Conservation (phyloP, 2,113 vertebrate genomes). For the Grammomys dolichurus region DNA sequence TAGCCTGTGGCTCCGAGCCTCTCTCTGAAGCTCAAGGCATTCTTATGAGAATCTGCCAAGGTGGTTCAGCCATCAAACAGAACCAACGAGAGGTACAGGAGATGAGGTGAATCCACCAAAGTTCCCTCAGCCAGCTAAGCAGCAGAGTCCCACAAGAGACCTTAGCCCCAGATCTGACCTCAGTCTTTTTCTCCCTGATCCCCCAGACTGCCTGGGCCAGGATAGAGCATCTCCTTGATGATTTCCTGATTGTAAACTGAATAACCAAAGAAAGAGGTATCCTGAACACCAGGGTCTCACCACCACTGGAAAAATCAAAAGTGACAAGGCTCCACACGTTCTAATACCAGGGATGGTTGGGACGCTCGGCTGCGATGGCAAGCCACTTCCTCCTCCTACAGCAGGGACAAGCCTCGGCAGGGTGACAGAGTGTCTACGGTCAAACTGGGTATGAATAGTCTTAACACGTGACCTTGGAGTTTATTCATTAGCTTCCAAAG, state of each 20-base stretch:
- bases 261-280: background rate
- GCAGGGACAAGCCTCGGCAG: background rate
- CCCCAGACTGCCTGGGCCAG: background rate
- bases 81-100: background rate
- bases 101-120: background rate
- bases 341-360: background rate
- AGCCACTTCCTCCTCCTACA: background rate
- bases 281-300: background rate
- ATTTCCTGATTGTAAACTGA: background rate
- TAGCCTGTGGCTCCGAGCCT: conserved; percentile 17
- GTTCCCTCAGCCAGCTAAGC: background rate
- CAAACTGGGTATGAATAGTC: background rate
- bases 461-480: background rate
- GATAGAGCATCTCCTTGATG: background rate
- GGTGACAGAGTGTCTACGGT: background rate
- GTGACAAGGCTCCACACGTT: background rate
- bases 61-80: background rate
- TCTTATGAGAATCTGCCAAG: conserved; percentile 17
- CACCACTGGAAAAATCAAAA: background rate
- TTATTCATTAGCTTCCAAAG: background rate
- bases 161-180: background rate
- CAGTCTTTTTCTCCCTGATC: background rate
- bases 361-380: background rate
- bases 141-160: accelerated
- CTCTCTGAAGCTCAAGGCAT: conserved; percentile 22